A percentile compares a stretch with the other conserved stretches of the same genome.
Conservation (phyloP, 2,888 invertebrate genomes). For the Neria commutata region DNA sequence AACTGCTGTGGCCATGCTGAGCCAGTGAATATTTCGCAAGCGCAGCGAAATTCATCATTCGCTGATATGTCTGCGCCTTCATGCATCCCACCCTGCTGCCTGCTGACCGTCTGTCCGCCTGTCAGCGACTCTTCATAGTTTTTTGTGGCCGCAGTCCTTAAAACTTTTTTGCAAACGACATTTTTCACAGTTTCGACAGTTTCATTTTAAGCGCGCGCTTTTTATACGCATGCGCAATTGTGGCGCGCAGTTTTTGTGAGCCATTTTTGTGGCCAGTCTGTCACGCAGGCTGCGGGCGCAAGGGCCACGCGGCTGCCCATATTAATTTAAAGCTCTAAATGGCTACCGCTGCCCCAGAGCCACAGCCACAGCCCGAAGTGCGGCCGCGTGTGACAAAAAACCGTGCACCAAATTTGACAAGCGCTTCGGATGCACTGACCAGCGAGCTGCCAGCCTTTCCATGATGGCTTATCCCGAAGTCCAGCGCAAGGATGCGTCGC, state of each 20-base stretch:
- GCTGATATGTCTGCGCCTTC: conserved; percentile 41
- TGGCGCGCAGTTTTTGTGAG: conserved; percentile 10
- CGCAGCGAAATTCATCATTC: conserved; percentile 57
- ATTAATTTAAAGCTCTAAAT: conserved; percentile 54
- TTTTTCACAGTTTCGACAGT: conserved; percentile 35
- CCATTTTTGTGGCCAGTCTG: conserved; percentile 40
- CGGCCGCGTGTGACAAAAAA: background rate
- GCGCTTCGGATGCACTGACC: background rate
- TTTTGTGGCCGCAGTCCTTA: too few species aligned
- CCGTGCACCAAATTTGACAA: background rate
- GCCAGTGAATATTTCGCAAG: too few species aligned
- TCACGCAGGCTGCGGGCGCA: conserved; percentile 23
- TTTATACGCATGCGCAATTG: background rate
- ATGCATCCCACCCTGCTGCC: background rate
- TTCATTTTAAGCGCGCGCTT: conserved; percentile 14
- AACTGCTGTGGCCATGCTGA: too few species aligned
- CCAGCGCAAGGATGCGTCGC: background rate
- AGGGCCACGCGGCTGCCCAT: conserved; percentile 34
- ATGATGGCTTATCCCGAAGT: background rate
- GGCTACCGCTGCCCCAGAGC: conserved; percentile 36
- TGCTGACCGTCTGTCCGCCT: background rate
- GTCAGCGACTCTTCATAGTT: conserved; percentile 37
- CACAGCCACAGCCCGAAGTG: background rate
- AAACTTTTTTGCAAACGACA: conserved; percentile 20
- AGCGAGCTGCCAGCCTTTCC: background rate